Percentiles rank a stretch among this genome's conserved stretches.
phyloP scores from a whole-genome alignment of 2,797 vertebrate species.

The Anisognathus igniventris region DNA sequence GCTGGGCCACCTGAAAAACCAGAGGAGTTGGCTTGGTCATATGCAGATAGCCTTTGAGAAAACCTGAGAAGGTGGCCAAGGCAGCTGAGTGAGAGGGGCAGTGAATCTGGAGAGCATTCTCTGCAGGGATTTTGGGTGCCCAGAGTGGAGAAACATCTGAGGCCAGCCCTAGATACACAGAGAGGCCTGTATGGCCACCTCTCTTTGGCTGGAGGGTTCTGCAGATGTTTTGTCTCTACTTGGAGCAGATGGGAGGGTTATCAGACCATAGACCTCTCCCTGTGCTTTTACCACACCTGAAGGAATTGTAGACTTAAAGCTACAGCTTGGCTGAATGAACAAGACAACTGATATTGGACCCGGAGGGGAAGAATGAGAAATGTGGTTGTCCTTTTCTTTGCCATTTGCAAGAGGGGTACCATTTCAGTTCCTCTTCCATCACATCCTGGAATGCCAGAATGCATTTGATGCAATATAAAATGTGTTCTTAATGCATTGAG shows the following conservation, averaged over 20 bases:
- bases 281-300: not conserved
- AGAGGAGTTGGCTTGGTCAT: not conserved
- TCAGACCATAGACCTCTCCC: not conserved
- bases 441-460: not conserved
- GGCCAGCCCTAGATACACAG: not conserved
- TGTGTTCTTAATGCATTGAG: not conserved
- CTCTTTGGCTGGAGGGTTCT: not conserved
- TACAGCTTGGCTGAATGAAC: not conserved
- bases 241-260: not conserved
- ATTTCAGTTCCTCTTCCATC: not conserved
- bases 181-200: not conserved
- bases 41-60: not conserved
- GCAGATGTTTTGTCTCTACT: not conserved
- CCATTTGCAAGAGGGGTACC: not conserved
- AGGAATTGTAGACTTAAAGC: not conserved
- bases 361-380: not conserved
- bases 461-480: not conserved
- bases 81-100: rapidly evolving
- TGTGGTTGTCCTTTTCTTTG: not conserved
- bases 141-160: not conserved
- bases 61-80: not conserved
- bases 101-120: not conserved
- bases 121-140: not conserved
- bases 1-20: not conserved
- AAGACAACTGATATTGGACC: not conserved